Percentiles rank a stretch among this genome's conserved stretches.
Conservation (phyloP, 2,888 invertebrate species). For the Epinotia brunnichana region DNA sequence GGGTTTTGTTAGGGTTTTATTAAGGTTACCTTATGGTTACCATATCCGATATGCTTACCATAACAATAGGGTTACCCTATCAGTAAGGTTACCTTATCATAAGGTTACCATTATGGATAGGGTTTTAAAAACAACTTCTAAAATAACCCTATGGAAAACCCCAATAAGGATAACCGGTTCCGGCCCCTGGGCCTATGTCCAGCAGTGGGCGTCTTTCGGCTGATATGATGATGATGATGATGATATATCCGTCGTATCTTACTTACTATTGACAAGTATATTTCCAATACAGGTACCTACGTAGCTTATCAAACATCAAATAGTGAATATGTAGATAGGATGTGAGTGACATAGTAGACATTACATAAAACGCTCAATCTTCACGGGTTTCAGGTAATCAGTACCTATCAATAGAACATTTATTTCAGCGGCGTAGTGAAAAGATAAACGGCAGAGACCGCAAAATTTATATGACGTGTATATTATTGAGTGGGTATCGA, state of each 20-base stretch:
- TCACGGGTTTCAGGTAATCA: constrained; percentile 22
- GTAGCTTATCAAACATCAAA: constrained; percentile 5
- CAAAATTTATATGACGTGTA: constrained; percentile 35
- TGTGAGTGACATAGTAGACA: constrained; percentile 2
- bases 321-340: neutral
- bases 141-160: too few species aligned
- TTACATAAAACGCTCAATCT: constrained; percentile 25
- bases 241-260: neutral
- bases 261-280: neutral
- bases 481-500: constrained; percentile 43
- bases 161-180: too few species aligned
- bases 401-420: constrained; percentile 8
- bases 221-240: too few species aligned
- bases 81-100: too few species aligned
- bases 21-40: too few species aligned
- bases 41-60: too few species aligned
- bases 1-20: too few species aligned
- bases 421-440: constrained; percentile 22
- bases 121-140: too few species aligned
- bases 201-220: too few species aligned
- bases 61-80: too few species aligned
- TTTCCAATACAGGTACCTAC: neutral
- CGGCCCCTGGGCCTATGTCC: too few species aligned
- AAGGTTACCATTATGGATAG: too few species aligned
- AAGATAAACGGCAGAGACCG: constrained; percentile 8